Evolutionary conservation across 92 coral and sea anemone genomes (phyloP).

Genomic region (Paramuricea clavata): DNA sequence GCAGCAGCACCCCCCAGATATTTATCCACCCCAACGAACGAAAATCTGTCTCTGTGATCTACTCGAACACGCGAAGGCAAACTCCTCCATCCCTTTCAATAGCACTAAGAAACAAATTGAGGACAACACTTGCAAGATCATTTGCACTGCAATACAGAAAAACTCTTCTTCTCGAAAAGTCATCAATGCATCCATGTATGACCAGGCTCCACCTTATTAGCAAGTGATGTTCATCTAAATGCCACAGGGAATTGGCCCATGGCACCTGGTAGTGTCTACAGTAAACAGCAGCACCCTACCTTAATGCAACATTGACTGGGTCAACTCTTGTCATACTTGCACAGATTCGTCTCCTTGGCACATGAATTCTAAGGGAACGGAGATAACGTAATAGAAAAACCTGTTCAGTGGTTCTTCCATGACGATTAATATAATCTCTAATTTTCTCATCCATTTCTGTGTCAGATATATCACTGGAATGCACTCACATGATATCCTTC

Average conservation of each 20-base stretch:
- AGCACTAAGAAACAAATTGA: slow-evolving; percentile 50
- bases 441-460: neutral
- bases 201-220: neutral
- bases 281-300: slow-evolving; percentile 13
- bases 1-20: no score
- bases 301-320: slow-evolving; percentile 8
- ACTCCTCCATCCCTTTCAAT: slow-evolving; percentile 53
- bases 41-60: no score
- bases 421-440: neutral
- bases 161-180: slow-evolving; percentile 26
- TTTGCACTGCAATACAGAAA: slow-evolving; percentile 52
- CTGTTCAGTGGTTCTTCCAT: neutral
- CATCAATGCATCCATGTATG: slow-evolving; percentile 4
- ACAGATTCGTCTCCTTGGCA: slow-evolving; percentile 9
- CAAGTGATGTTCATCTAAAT: neutral
- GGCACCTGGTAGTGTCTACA: slow-evolving; percentile 1
- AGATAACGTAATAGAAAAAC: neutral
- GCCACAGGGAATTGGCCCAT: neutral
- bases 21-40: no score
- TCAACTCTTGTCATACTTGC: slow-evolving; percentile 15
- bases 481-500: neutral
- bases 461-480: neutral
- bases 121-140: slow-evolving; percentile 56
- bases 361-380: slow-evolving; percentile 21
- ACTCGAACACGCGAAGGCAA: slow-evolving; percentile 69